Conservation (phyloP, 2,113 vertebrate species). For the Apistogramma diplotaenia region DNA sequence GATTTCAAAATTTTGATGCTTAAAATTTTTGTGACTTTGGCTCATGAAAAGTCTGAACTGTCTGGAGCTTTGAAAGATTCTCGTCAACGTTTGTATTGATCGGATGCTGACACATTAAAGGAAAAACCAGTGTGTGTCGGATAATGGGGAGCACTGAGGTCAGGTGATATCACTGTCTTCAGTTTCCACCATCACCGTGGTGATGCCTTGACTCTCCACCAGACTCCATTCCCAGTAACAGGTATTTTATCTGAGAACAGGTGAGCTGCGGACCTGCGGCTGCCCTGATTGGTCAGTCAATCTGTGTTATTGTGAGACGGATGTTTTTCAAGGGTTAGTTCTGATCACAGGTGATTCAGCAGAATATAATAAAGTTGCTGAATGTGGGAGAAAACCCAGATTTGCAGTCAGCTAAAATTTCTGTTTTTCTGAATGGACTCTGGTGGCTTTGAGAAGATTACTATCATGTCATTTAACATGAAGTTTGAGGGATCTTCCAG, state of each 20-base stretch:
- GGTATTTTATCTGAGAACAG: background rate
- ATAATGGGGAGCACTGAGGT: background rate
- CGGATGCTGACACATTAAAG: background rate
- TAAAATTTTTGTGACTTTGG: background rate
- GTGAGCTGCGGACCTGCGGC: background rate
- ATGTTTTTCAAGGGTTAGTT: background rate
- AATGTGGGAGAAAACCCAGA: fast-evolving
- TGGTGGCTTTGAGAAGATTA: background rate
- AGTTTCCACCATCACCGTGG: background rate
- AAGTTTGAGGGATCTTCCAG: no score
- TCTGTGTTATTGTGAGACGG: background rate
- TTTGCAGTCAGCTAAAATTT: background rate
- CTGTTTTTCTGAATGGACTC: background rate
- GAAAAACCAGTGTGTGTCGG: background rate
- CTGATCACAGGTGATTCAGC: background rate
- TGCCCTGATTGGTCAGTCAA: background rate
- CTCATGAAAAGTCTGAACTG: background rate
- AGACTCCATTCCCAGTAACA: background rate
- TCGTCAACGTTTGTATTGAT: background rate
- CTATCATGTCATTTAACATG: background rate
- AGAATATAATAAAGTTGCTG: background rate
- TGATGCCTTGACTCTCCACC: background rate
- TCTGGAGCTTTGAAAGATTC: background rate
- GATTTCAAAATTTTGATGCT: background rate
- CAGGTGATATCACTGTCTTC: background rate